Conservation (phyloP, 2,113 vertebrate species). For the Cephalopholis sonnerati region DNA sequence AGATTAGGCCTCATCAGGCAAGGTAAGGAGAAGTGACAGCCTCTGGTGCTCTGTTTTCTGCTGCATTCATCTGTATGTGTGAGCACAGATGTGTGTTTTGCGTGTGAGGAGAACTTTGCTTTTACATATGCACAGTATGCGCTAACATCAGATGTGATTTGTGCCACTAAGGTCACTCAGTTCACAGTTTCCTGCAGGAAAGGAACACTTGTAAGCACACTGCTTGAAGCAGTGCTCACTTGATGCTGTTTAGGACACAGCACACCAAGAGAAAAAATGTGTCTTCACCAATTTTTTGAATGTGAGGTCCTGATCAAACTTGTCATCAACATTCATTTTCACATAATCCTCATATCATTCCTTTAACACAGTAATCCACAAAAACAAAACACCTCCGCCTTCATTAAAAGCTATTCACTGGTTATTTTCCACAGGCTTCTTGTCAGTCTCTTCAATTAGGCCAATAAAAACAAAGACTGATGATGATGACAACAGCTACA, state of each 20-base stretch:
- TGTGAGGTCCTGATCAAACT: constrained; percentile 38
- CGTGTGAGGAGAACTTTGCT: background rate
- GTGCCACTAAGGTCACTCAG: background rate
- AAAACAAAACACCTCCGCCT: constrained; percentile 59
- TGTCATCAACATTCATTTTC: constrained; percentile 28
- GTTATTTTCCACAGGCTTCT: constrained; percentile 53
- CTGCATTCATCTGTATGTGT: constrained; percentile 14
- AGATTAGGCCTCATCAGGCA: constrained; percentile 62
- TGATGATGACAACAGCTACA: constrained; percentile 45
- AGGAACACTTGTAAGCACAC: background rate
- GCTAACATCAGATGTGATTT: constrained; percentile 2
- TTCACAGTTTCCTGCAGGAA: constrained; percentile 9
- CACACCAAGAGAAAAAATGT: background rate
- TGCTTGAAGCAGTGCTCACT: background rate
- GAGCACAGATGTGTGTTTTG: constrained; percentile 13
- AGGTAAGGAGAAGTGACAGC: constrained; percentile 18
- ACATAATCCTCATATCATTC: constrained; percentile 31
- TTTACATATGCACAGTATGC: background rate
- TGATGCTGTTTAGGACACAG: background rate
- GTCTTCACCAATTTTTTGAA: constrained; percentile 21
- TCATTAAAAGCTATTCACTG: constrained; percentile 62
- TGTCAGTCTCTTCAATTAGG: constrained; percentile 66
- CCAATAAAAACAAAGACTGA: constrained; percentile 70
- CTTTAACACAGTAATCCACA: constrained; percentile 38
- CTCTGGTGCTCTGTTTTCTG: constrained; percentile 37